Evolutionary conservation across 2,113 vertebrate genomes (phyloP).

Genomic region (Channa argus): DNA sequence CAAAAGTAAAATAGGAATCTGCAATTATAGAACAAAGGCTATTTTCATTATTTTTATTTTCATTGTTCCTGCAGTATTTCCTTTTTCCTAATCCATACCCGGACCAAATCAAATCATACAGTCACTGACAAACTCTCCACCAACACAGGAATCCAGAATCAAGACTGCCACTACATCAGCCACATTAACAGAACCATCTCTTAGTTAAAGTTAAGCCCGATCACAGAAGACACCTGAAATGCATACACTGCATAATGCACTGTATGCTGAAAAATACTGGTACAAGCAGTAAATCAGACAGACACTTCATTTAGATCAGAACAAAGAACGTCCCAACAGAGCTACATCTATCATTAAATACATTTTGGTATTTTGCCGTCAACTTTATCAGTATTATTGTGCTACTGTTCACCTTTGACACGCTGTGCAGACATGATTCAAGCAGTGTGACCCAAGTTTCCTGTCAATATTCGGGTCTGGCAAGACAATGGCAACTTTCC

Average conservation of each 20-base stretch:
- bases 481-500: background rate
- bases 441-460: background rate
- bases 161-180: background rate
- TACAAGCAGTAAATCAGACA: no score
- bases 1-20: conserved; percentile 33
- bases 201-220: no score
- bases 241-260: no score
- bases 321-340: no score
- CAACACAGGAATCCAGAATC: background rate
- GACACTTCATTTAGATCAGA: no score
- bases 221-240: no score
- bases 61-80: conserved; percentile 26
- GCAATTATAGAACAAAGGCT: background rate
- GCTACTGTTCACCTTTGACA: background rate
- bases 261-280: no score
- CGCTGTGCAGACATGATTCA: background rate
- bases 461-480: background rate
- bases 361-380: background rate
- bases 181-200: no score
- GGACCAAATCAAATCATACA: background rate
- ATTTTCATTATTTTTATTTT: conserved; percentile 20
- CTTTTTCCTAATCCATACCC: conserved; percentile 21
- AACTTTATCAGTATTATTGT: background rate
- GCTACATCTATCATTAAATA: no score
- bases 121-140: background rate